These are phyloP conservation scores for Centruroides vittatus DNA, from an alignment of 1,140 invertebrate genomes.

Conservation along the genomic window DNA sequence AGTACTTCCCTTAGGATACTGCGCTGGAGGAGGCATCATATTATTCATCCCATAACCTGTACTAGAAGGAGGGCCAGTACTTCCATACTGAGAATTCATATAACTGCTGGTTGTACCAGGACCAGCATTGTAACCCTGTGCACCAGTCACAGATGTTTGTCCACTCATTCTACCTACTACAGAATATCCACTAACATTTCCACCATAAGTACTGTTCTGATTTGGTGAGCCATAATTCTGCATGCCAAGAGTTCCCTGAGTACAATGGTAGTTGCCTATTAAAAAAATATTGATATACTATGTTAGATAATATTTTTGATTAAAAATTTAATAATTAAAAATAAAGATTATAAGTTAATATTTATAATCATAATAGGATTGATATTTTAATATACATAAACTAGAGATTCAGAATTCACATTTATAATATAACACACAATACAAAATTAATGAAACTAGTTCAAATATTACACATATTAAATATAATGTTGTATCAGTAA, in stretches of 20 bases:
- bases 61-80: background rate
- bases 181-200: background rate
- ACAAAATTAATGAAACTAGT: too few species aligned
- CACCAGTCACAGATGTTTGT: slow-evolving; percentile 1
- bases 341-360: too few species aligned
- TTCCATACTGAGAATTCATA: slow-evolving; percentile 26
- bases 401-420: too few species aligned
- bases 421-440: too few species aligned
- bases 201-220: slow-evolving; percentile 20
- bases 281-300: background rate
- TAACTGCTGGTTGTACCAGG: slow-evolving; percentile 20
- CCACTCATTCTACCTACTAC: slow-evolving; percentile 18
- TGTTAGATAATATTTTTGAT: background rate
- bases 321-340: too few species aligned
- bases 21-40: slow-evolving; percentile 22
- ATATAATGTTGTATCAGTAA: too few species aligned
- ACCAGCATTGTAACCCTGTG: slow-evolving; percentile 8
- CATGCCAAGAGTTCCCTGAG: slow-evolving; percentile 27
- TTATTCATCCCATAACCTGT: slow-evolving; percentile 15
- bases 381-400: too few species aligned
- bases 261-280: slow-evolving; percentile 38
- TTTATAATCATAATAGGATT: too few species aligned
- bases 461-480: too few species aligned
- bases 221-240: slow-evolving; percentile 21
- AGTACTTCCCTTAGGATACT: slow-evolving; percentile 13